These are phyloP conservation scores for Standfussiana lucernea DNA, from an alignment of 2,888 invertebrate genomes.

Conservation along the genomic window DNA sequence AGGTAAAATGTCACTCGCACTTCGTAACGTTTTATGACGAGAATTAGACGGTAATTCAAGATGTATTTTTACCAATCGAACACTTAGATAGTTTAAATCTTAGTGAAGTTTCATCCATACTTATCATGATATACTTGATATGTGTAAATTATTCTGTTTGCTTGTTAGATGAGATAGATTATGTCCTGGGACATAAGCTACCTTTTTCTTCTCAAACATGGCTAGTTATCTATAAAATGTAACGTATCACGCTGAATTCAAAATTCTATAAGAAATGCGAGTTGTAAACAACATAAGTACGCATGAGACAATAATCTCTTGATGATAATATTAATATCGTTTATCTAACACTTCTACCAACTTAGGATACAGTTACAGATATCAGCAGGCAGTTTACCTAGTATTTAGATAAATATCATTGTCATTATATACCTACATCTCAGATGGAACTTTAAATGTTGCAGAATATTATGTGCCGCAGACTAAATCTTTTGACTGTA, in stretches of 20 bases:
- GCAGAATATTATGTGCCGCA: not conserved
- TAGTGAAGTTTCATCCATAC: too few species aligned
- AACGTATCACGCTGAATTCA: not conserved
- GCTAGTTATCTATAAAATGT: too few species aligned
- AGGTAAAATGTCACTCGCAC: too few species aligned
- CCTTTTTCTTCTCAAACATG: too few species aligned
- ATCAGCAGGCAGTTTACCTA: conserved; percentile 48
- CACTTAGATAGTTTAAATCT: too few species aligned
- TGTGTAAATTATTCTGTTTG: too few species aligned
- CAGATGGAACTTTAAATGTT: conserved; percentile 11
- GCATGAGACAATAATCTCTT: conserved; percentile 27
- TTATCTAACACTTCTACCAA: conserved; percentile 30
- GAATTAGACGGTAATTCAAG: not conserved
- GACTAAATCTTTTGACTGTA: conserved; percentile 14
- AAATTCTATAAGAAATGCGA: not conserved
- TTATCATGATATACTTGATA: too few species aligned
- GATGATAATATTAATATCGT: conserved; percentile 42
- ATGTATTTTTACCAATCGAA: too few species aligned
- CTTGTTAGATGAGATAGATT: too few species aligned
- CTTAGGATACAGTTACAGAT: conserved; percentile 8
- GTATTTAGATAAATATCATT: conserved; percentile 52
- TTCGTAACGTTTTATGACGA: not conserved
- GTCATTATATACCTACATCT: not conserved
- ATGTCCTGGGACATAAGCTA: too few species aligned
- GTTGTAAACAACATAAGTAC: conserved; percentile 19